phyloP scores from a whole-genome alignment of 2,797 vertebrate species.

The Apodemus agrarius region DNA sequence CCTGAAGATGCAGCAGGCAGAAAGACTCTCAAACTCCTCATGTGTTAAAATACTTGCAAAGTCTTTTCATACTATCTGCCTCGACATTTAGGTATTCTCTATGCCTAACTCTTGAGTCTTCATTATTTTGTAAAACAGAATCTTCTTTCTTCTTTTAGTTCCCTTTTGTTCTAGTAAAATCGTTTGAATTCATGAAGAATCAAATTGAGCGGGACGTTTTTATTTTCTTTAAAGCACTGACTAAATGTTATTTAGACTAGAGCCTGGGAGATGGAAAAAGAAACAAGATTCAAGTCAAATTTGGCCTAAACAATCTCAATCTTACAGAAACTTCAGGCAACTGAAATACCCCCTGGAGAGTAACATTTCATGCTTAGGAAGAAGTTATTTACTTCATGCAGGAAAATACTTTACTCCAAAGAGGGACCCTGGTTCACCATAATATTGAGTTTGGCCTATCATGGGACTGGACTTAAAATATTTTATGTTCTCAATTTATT shows the following conservation, averaged over 20 bases:
- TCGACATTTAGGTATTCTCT: background rate
- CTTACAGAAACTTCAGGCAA: conserved; percentile 76
- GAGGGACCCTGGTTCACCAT: conserved; percentile 71
- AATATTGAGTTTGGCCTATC: conserved; percentile 83
- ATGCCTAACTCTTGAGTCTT: background rate
- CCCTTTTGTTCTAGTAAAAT: conserved; percentile 30
- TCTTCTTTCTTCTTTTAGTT: background rate
- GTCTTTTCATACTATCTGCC: background rate
- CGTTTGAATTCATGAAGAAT: conserved; percentile 55
- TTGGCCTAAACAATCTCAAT: conserved; percentile 76
- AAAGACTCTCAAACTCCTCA: background rate
- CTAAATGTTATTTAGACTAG: conserved; percentile 65
- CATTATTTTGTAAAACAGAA: conserved; percentile 36
- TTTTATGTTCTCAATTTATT: conserved; percentile 81
- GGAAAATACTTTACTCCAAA: conserved; percentile 80
- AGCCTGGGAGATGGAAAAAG: conserved; percentile 69
- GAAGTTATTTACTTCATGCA: conserved; percentile 81
- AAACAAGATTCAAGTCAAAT: conserved; percentile 73
- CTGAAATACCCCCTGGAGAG: conserved; percentile 78
- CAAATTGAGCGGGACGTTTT: conserved; percentile 25
- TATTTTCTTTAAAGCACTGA: conserved; percentile 22
- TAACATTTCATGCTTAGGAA: conserved; percentile 83
- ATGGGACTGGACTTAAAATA: conserved; percentile 79
- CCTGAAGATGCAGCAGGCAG: background rate
- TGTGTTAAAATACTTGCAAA: background rate